Evolutionary conservation across 2,113 vertebrate genomes (phyloP), one percentile per base, ranked within the genome.

Genomic region (Garra rufa): DNA sequence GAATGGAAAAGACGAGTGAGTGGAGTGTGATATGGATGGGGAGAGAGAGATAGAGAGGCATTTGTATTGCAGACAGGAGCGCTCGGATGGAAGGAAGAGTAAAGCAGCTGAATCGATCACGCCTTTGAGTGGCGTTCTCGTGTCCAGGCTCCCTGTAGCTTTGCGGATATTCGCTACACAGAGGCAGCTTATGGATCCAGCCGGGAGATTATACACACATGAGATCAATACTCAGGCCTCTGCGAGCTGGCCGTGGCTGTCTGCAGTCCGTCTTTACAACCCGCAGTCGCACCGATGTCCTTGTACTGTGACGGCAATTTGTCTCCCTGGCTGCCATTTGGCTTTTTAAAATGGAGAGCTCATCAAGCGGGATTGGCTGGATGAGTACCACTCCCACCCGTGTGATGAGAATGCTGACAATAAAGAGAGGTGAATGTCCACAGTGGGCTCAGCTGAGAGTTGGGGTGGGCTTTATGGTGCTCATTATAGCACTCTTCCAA

Each of bases 161-260:
- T 67, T 87, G 87, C 71, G 85, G 86, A 88, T 87, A 88, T 90
- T 90, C 82, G 81, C 88, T 85, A 83, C 86, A 85, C 89, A 55
- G 69, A 82, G 70, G 85, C 71, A 87, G 74, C 89, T 91, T 89
- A 91, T 89, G 90, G 89, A 91, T 92, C 89, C 79, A 81, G 87
- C 89, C 86, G 84, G 83, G 91, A 92, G 92, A 93, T 93, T 93
- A 92, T 91, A 89, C 81, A 89, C 86, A 92, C 89, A 86, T n/a
- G 87, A 81, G 89, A 93, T 94, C 91, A 92, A 92, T 93, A 93
- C 59, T 67, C 87, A 84, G 86, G 86, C 85, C 77, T 79, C 77
- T 83, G 44, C 38, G 67, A 44, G 65, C 83, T 85, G 52, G 85
- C 82, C 70, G 85, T 83, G 84, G 82, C 82, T 85, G 76, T 85